phyloP scores from a whole-genome alignment of 2,797 vertebrate genomes.

The Pipistrellus pipistrellus region DNA sequence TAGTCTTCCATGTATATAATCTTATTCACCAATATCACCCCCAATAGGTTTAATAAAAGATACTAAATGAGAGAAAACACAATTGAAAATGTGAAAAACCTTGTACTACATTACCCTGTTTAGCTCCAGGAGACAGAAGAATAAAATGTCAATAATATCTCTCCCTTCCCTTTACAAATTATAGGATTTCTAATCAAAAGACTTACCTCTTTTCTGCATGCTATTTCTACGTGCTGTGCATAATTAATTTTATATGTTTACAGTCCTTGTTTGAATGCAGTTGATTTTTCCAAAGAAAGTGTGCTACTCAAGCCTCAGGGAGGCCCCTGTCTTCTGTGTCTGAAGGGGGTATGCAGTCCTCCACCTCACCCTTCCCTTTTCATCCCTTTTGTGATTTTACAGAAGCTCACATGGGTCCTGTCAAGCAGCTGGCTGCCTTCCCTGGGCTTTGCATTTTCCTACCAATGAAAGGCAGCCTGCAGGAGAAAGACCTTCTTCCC shows the following conservation, averaged over 20 bases:
- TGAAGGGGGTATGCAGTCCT: neutral
- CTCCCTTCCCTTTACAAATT: slow-evolving; percentile 53
- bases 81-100: slow-evolving; percentile 7
- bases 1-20: neutral
- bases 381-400: neutral
- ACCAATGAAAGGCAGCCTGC: slow-evolving; percentile 8
- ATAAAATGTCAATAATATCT: slow-evolving; percentile 18
- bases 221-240: slow-evolving; percentile 53
- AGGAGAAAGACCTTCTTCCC: slow-evolving; percentile 56
- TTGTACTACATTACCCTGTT: neutral
- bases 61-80: neutral
- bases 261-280: slow-evolving; percentile 24
- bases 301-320: neutral
- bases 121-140: slow-evolving; percentile 15
- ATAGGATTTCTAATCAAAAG: slow-evolving; percentile 42
- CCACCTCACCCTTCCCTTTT: fast-evolving
- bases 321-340: neutral
- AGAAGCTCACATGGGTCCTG: neutral
- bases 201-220: slow-evolving; percentile 41
- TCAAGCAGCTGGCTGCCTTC: slow-evolving; percentile 34
- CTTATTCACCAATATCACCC: neutral
- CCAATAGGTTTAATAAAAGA: neutral
- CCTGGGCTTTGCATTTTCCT: slow-evolving; percentile 36
- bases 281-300: neutral
- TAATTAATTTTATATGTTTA: slow-evolving; percentile 66